Base-by-base conservation (phyloP, 2,888 invertebrate genomes). In the Standfussiana lucernea region DNA sequence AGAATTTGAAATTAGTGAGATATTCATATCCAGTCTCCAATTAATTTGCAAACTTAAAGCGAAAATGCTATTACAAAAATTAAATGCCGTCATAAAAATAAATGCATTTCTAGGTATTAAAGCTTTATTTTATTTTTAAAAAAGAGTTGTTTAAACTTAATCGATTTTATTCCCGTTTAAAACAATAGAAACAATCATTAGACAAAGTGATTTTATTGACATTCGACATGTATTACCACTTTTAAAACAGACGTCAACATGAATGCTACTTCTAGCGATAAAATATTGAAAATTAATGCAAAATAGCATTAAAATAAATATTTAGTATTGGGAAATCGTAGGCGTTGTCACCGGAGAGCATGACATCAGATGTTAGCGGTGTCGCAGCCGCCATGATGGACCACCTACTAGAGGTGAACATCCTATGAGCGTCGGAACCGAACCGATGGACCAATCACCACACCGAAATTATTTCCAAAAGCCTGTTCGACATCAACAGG, bases 341-440 rank as follows among this genome's bases (percentile, higher is more conserved):
- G 88, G 86, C 88, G 90, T 88, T 84, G 89, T 84, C 81, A 77
- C 93, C 92, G 88, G 86, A 77, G 89, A 86, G 91, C 90, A 93
- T 95, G 95, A 95, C 94, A 94, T 95, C 94, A 95, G 93, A 91
- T 82, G 84, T 90, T 91, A 84, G 90, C 87, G 90, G 89, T 88
- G 89, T 90, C 86, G 88, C 89, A 89, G 88, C 82, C 84, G 89
- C 73, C 81, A 81, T 81, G 53, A 81, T 77, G 77, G 71, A 74
- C 85, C 82, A 78, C 61, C 84, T 80, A 77, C 85, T 77, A 87
- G 93, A 95, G 95, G 95, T 95, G 91, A 96, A 96, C 92, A 95
- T 95, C 95, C 95, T 95, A 90, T 90, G 89, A 83, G 87, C 89
- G 91, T 90, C 91, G 90, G 90, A 90, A 91, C 89, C 89, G 91